Percentiles rank a stretch among this genome's conserved stretches.
These are phyloP conservation scores for Aricia agestis DNA, from an alignment of 1,140 invertebrate genomes.

Conservation along the genomic window DNA sequence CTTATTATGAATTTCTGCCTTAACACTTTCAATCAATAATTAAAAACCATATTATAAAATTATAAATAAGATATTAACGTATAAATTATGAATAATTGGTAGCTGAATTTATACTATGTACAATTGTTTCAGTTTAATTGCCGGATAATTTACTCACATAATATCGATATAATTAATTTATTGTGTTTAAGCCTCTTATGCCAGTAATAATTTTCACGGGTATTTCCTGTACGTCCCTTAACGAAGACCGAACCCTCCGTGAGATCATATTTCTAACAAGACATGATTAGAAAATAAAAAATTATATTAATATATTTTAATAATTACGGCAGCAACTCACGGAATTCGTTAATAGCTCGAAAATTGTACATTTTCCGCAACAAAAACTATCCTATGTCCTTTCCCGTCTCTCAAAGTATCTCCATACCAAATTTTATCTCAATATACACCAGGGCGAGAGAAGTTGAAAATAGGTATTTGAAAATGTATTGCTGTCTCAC, in stretches of 20 bases:
- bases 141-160: not conserved
- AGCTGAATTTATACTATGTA: not conserved
- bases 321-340: too few species aligned
- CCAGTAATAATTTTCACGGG: not conserved
- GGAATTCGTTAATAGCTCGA: too few species aligned
- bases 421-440: too few species aligned
- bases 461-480: too few species aligned
- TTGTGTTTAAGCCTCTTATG: not conserved
- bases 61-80: not conserved
- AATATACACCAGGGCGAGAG: too few species aligned
- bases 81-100: not conserved
- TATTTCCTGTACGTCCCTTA: not conserved
- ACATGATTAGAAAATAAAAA: not conserved
- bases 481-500: too few species aligned
- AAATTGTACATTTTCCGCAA: too few species aligned
- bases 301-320: too few species aligned
- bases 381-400: too few species aligned
- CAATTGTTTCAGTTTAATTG: not conserved
- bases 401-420: too few species aligned
- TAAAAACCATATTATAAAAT: not conserved
- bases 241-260: not conserved
- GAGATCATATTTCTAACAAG: not conserved
- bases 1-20: too few species aligned
- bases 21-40: too few species aligned
- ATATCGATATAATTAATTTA: constrained; percentile 1